Conservation (phyloP, 64 coral and sea anemone genomes). For the Stylophora pistillata region DNA sequence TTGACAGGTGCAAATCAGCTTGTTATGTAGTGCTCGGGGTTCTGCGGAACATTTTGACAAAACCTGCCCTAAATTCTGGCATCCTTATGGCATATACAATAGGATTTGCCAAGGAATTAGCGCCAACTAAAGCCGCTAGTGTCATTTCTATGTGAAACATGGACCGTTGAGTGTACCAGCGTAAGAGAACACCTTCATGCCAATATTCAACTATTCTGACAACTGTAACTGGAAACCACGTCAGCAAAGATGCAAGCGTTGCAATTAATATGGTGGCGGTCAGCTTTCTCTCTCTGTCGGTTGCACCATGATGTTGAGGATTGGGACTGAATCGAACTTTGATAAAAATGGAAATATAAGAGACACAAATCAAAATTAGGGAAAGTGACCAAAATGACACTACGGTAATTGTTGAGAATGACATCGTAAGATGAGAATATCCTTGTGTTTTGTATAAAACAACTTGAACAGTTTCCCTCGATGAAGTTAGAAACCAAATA, state of each 20-base stretch:
- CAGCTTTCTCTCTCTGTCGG: conserved; percentile 7
- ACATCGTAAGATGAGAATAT: too few relatives aligned
- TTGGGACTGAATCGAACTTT: conserved; percentile 8
- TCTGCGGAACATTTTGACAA: too few relatives aligned
- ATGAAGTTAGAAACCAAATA: neutral
- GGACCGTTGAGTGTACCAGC: too few relatives aligned
- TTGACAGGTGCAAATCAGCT: too few relatives aligned
- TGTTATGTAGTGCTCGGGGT: too few relatives aligned
- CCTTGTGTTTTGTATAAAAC: neutral
- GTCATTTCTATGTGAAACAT: too few relatives aligned
- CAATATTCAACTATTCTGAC: too few relatives aligned
- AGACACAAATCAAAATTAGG: conserved; percentile 3
- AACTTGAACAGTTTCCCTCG: neutral
- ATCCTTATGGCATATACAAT: conserved; percentile 2
- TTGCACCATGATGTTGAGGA: neutral
- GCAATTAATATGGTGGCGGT: conserved; percentile 3
- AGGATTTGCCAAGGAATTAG: conserved; percentile 20
- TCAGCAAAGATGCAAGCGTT: neutral
- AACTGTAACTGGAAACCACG: neutral
- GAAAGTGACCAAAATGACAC: neutral
- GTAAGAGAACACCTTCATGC: too few relatives aligned
- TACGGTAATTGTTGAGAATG: neutral
- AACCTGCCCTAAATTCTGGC: too few relatives aligned
- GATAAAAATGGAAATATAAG: neutral
- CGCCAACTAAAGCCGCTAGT: neutral